Evolutionary conservation across 1,140 invertebrate species (phyloP), one percentile per base, ranked within the genome.

Genomic region (Oryzaephilus surinamensis): DNA sequence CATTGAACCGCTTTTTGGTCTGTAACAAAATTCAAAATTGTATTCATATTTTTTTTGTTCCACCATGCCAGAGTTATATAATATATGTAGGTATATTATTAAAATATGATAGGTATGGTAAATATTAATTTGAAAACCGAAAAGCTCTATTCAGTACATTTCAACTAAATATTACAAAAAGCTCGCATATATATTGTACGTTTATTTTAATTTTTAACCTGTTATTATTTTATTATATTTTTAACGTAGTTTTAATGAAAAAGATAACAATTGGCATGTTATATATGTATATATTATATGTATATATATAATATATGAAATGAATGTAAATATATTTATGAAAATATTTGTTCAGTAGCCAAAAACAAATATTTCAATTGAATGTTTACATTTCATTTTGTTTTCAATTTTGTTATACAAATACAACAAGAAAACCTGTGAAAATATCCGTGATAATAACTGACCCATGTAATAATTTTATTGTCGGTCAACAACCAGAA

Each of bases 1-100:
- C 88, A 97, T 90, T 8, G 93, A 96, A 41, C 94, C 94, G 67
- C 90, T 96, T 66, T 93, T 88, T 26, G 93, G 93, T 63, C 92
- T 90, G 64, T 3, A 61, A 32, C 13, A 5, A 27, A 21, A 23
- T 20, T 34, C 18, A 18, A 21, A 34, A 34, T 20, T 20, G 4
- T 4, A 20, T 8, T 5, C 19, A 5, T 5, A 20, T 5, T 20
- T 5, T 20, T 20, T 21, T n/a, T n/a, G n/a, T n/a, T n/a, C n/a
- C n/a, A n/a, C n/a, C n/a, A n/a, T n/a, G n/a, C n/a, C n/a, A n/a
- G n/a, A n/a, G 20, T 21, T 6, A 21, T 21, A 6, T 6, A 21
- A 21, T 21, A 21, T 6, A 21, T 6, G 10, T 10, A 21, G 10
- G 10, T 10, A 21, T 21, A 10, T 6, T 6, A 6, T 21, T 6